A percentile compares a stretch with the other conserved stretches of the same genome.
These are phyloP conservation scores for Drosophila bipectinata DNA, from an alignment of 1,140 invertebrate species.

Conservation along the genomic window DNA sequence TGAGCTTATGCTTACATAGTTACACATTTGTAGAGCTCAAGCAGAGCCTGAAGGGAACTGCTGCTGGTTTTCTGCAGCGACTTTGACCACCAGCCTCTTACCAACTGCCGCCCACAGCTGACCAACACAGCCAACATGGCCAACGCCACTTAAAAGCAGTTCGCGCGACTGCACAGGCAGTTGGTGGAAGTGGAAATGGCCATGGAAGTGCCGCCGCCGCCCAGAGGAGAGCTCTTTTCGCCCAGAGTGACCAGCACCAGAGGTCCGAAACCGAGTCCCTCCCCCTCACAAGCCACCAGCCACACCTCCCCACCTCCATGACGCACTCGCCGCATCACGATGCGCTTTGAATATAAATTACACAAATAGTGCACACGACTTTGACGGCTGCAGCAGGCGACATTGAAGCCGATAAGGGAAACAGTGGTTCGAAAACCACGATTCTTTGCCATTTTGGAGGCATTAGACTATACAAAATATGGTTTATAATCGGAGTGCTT, in stretches of 20 bases:
- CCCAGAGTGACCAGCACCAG: constrained; percentile 4
- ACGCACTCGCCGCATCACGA: constrained; percentile 45
- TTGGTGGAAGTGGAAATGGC: constrained; percentile 7
- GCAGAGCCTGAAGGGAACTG: background rate
- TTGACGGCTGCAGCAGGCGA: constrained; percentile 44
- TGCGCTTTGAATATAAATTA: constrained; percentile 81
- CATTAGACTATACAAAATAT: too few relatives aligned
- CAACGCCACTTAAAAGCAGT: constrained; percentile 71
- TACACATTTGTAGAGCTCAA: background rate
- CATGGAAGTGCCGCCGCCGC: constrained; percentile 9
- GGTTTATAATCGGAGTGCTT: background rate
- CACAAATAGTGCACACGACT: constrained; percentile 75
- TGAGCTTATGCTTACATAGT: background rate
- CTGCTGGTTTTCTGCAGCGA: background rate
- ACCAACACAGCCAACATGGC: constrained; percentile 37
- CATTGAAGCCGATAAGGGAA: constrained; percentile 18
- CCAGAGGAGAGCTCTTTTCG: constrained; percentile 11
- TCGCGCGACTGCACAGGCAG: constrained; percentile 41
- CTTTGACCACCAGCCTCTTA: background rate
- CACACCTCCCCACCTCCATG: constrained; percentile 8
- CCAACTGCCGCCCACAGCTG: background rate
- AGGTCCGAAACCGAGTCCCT: constrained; percentile 1
- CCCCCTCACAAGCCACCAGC: constrained; percentile 6
- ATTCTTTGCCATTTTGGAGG: background rate
- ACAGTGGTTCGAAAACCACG: constrained; percentile 5